These are phyloP conservation scores for Diuraphis noxia DNA, from an alignment of 1,140 invertebrate genomes.

Conservation along the genomic window DNA sequence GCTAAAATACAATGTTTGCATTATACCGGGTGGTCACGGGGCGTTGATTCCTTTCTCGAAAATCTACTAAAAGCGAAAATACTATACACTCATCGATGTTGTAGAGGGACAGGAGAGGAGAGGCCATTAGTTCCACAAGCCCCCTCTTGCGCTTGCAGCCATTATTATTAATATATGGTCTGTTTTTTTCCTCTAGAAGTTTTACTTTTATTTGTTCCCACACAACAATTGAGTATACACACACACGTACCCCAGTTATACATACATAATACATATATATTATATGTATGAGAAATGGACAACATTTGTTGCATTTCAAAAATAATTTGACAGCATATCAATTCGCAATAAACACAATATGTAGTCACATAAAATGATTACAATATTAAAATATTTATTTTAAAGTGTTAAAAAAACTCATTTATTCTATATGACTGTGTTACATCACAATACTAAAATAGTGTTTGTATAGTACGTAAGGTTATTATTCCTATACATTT, in stretches of 20 bases:
- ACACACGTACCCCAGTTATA: not conserved
- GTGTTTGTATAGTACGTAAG: not conserved
- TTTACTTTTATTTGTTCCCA: conserved; percentile 38
- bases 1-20: conserved; percentile 48
- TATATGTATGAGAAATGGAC: not conserved
- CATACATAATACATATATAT: not conserved
- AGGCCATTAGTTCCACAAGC: conserved; percentile 38
- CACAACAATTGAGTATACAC: not conserved
- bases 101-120: not conserved
- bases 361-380: not conserved
- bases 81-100: not conserved
- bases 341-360: not conserved
- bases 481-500: too few relatives aligned
- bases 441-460: not conserved
- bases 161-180: conserved; percentile 26
- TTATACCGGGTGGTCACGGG: conserved; percentile 47
- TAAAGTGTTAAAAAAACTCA: not conserved
- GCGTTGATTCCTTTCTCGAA: conserved; percentile 46
- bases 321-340: not conserved
- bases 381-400: too few relatives aligned
- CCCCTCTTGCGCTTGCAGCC: not conserved
- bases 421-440: not conserved
- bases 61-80: conserved; percentile 46
- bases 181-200: conserved; percentile 10
- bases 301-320: not conserved